Evolutionary conservation across 2,113 vertebrate genomes (phyloP).

Genomic region (Sylvia atricapilla): DNA sequence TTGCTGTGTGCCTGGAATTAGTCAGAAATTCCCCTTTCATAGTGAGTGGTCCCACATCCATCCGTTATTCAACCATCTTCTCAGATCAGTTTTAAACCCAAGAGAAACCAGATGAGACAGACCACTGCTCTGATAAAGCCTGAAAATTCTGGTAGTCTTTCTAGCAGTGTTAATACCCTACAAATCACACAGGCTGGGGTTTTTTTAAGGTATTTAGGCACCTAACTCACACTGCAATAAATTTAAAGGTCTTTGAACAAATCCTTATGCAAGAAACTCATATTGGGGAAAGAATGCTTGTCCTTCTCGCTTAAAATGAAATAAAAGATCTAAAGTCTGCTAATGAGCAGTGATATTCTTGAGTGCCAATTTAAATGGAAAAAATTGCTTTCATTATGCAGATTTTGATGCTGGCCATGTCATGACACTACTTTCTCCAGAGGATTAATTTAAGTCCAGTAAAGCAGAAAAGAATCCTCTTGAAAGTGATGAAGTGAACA

Average conservation of each 20-base stretch:
- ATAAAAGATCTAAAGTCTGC: constrained; percentile 57
- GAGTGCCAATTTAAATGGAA: constrained; percentile 61
- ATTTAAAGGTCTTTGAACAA: background rate
- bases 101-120: background rate
- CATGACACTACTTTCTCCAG: constrained; percentile 53
- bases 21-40: constrained; percentile 11
- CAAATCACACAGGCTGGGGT: background rate
- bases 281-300: constrained; percentile 7
- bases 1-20: background rate
- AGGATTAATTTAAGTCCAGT: constrained; percentile 72
- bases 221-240: background rate
- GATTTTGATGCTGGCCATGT: constrained; percentile 43
- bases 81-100: background rate
- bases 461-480: constrained; percentile 57
- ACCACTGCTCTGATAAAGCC: background rate
- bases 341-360: constrained; percentile 57
- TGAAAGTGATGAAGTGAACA: constrained; percentile 63
- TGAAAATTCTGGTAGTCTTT: background rate
- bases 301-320: constrained; percentile 33
- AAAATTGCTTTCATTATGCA: constrained; percentile 62
- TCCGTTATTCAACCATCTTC: background rate
- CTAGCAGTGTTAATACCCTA: background rate
- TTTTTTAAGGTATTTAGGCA: background rate
- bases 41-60: background rate
- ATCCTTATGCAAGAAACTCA: background rate